These are phyloP conservation scores for Bombus balteatus DNA, from an alignment of 1,140 invertebrate species.

Conservation along the genomic window DNA sequence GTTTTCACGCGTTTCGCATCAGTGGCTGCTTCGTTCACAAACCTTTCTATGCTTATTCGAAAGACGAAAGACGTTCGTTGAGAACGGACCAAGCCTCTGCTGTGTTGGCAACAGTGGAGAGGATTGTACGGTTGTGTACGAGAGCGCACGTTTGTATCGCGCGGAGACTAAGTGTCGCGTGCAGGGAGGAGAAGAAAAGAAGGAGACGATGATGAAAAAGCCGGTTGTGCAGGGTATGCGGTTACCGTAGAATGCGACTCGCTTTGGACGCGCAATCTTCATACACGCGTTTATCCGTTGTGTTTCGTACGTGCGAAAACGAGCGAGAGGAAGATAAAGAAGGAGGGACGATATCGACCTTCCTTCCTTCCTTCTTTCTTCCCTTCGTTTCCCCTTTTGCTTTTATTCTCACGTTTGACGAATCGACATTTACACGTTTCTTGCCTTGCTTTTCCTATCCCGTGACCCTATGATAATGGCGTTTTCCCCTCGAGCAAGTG, in stretches of 20 bases:
- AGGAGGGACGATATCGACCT: not conserved
- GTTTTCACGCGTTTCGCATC: not conserved
- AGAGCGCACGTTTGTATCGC: constrained; percentile 6
- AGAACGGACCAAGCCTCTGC: not conserved
- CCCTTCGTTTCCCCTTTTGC: not conserved
- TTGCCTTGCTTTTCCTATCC: not conserved
- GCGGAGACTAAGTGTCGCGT: constrained; percentile 22
- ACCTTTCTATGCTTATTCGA: not conserved
- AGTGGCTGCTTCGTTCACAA: not conserved
- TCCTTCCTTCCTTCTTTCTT: not conserved
- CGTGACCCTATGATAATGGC: not conserved
- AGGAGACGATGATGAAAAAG: constrained; percentile 34
- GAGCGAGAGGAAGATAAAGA: not conserved
- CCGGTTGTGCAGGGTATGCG: constrained; percentile 55
- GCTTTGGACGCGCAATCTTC: constrained; percentile 39
- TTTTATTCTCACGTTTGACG: not conserved
- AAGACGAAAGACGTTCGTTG: not conserved
- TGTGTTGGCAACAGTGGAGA: not conserved
- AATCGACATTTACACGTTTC: not conserved
- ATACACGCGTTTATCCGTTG: constrained; percentile 21
- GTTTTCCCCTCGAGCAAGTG: not conserved
- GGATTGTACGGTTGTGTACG: constrained; percentile 18
- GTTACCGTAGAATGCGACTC: constrained; percentile 47
- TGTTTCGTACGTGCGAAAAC: not conserved
- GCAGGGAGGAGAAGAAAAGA: constrained; percentile 27